These are phyloP conservation scores for Melanotaenia maccullochi DNA, from an alignment of 2,797 vertebrate genomes.

Conservation along the genomic window DNA sequence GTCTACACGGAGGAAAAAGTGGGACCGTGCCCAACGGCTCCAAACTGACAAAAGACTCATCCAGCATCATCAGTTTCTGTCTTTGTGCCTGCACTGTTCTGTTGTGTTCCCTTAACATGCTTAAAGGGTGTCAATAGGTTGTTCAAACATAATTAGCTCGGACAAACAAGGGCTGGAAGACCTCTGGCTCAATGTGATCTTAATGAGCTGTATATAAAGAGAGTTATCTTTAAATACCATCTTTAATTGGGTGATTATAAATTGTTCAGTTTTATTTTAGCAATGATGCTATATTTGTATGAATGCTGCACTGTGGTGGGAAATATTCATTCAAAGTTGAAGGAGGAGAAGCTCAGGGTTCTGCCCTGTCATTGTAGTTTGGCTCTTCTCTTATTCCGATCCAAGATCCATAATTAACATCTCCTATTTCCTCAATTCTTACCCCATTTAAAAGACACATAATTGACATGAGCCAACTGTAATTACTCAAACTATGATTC, in stretches of 20 bases:
- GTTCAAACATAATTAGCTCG: slow-evolving; percentile 67
- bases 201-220: slow-evolving; percentile 37
- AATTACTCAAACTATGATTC: slow-evolving; percentile 71
- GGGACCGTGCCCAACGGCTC: slow-evolving; percentile 46
- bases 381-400: slow-evolving; percentile 48
- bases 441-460: slow-evolving; percentile 65
- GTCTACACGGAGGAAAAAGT: slow-evolving; percentile 51
- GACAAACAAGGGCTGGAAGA: slow-evolving; percentile 38
- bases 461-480: slow-evolving; percentile 69
- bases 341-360: slow-evolving; percentile 21
- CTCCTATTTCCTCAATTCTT: slow-evolving; percentile 51
- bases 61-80: slow-evolving; percentile 38
- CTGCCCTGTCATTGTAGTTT: slow-evolving; percentile 58
- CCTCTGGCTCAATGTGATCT: slow-evolving; percentile 42
- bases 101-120: slow-evolving; percentile 38
- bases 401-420: slow-evolving; percentile 65
- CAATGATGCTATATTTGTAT: not conserved
- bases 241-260: slow-evolving; percentile 14
- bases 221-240: slow-evolving; percentile 11
- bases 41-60: slow-evolving; percentile 61
- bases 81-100: slow-evolving; percentile 46
- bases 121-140: slow-evolving; percentile 53
- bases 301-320: not conserved
- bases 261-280: not conserved
- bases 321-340: slow-evolving; percentile 36